Evolutionary conservation across 2,797 vertebrate species (phyloP), one percentile per base, ranked within the genome.

Genomic region (Typhlichthys eigenmanni): DNA sequence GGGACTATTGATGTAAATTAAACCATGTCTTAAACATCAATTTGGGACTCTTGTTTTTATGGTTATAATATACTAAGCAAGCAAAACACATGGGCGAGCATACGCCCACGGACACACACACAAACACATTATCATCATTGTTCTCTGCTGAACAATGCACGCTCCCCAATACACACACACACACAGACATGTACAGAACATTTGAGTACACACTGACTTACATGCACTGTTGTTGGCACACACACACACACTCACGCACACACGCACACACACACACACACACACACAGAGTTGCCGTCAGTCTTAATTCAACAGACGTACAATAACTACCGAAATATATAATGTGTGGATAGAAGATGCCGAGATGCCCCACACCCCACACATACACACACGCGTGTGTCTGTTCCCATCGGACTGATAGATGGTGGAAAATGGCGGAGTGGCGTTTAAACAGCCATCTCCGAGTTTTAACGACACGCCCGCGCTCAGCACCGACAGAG

Each of bases 251-350:
- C 43, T 24, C 53, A 59, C 3, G 59, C 50, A 29, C 62, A 74
- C 62, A 69, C 50, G 65, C 48, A 66, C 54, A 34, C 48, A 60
- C 64, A 75, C 57, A 50, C 54, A 60, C 62, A 68, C 64, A 58
- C 54, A 75, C 77, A 13, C 17, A 17, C 17, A 17, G 2, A 38
- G 34, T 38, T 6, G 34, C 6, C 79, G 88, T 90, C 86, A 90
- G 82, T 92, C 84, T 90, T 88, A 79, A 90, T 89, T 89, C 89
- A 86, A 89, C 72, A 88, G 79, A 87, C 58, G 16, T 71, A 87
- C 34, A 38, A 38, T 38, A 38, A 85, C 80, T 76, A 83, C 74
- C 83, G 73, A 74, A 87, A 85, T 89, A 84, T 87, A 85, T 85
- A 84, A 87, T 80, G 55, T 67, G 72, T 72, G 47, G 60, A 75